These are phyloP conservation scores for Helicoverpa zea DNA, from an alignment of 1,140 invertebrate species.

Conservation along the genomic window DNA sequence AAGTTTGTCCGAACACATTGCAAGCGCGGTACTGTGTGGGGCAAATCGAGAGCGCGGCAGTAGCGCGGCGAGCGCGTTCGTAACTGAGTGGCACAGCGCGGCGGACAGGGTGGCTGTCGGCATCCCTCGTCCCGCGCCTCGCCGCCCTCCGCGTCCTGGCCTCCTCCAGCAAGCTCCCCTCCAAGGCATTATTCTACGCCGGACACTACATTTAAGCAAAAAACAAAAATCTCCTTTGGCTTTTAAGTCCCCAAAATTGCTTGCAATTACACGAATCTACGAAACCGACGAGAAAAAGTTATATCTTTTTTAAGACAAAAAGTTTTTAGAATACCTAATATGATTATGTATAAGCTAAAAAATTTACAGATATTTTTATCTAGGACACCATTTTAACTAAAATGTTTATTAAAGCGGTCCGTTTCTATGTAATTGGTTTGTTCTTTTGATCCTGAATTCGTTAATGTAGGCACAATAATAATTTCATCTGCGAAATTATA, in stretches of 20 bases:
- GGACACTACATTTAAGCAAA: slow-evolving; percentile 53
- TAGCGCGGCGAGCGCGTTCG: slow-evolving; percentile 49
- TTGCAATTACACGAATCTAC: slow-evolving; percentile 28
- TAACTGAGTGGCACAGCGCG: slow-evolving; percentile 40
- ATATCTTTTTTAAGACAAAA: background rate
- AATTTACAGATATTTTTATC: background rate
- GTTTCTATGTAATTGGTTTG: too few species aligned
- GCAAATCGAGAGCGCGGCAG: slow-evolving; percentile 11
- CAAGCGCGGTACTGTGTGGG: slow-evolving; percentile 46
- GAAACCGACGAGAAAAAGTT: background rate
- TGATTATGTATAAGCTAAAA: slow-evolving; percentile 6
- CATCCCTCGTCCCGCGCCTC: slow-evolving; percentile 35
- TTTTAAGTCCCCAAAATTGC: slow-evolving; percentile 37
- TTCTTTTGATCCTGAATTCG: background rate
- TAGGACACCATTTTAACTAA: background rate
- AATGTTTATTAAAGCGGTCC: background rate
- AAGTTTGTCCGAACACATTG: slow-evolving; percentile 72
- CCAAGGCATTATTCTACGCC: slow-evolving; percentile 47
- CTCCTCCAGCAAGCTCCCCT: slow-evolving; percentile 11
- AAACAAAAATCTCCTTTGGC: slow-evolving; percentile 32
- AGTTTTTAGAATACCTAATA: background rate
- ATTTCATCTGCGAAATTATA: background rate
- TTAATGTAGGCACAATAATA: background rate
- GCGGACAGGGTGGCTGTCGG: slow-evolving; percentile 36
- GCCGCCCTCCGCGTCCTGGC: slow-evolving; percentile 7